Evolutionary conservation across 2,113 vertebrate species (phyloP).

Genomic region (Poeciliopsis turrubarensis): DNA sequence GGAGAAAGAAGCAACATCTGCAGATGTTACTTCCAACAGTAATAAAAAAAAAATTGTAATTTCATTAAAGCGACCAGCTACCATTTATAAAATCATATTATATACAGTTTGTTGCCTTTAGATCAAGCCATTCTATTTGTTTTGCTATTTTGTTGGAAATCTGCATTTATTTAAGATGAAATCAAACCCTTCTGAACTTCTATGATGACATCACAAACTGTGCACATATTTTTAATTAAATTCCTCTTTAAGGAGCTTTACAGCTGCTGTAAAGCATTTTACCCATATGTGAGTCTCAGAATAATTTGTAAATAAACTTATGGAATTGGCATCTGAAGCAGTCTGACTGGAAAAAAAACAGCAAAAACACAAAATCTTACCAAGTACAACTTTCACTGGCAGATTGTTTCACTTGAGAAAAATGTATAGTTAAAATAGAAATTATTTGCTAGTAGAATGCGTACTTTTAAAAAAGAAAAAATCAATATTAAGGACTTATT

Average conservation of each 20-base stretch:
- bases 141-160: background rate
- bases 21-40: conserved; percentile 30
- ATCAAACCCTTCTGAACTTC: background rate
- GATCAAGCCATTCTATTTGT: background rate
- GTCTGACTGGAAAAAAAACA: background rate
- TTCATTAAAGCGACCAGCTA: conserved; percentile 40
- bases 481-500: no score
- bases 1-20: conserved; percentile 24
- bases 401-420: no score
- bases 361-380: no score
- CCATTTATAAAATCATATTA: background rate
- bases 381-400: no score
- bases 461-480: no score
- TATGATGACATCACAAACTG: background rate
- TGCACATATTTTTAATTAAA: background rate
- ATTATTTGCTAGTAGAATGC: no score
- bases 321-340: background rate
- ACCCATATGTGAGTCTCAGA: background rate
- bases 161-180: background rate
- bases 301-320: background rate
- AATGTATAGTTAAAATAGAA: no score
- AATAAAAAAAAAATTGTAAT: conserved; percentile 48
- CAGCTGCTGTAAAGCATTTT: background rate
- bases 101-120: background rate
- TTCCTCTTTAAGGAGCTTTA: background rate